Evolutionary conservation across 2,888 invertebrate species (phyloP).

Genomic region (Lysandra bellargus): DNA sequence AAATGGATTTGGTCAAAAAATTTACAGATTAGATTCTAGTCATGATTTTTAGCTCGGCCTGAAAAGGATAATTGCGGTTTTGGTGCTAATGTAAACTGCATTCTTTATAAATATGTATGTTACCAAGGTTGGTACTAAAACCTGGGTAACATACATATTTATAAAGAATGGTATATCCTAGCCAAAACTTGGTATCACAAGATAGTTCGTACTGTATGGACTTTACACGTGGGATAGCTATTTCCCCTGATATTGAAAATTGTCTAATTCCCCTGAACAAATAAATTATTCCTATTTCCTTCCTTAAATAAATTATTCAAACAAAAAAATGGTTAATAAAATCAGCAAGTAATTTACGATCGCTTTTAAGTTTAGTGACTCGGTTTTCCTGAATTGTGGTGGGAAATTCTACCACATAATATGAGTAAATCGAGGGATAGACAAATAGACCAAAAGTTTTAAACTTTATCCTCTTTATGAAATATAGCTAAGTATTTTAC

Average conservation of each 20-base stretch:
- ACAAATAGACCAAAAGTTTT: background rate
- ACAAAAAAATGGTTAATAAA: background rate
- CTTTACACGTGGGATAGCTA: too few species aligned
- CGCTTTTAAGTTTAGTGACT: background rate
- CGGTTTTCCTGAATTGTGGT: background rate
- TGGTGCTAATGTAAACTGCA: background rate
- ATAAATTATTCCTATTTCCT: too few species aligned
- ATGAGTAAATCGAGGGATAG: background rate
- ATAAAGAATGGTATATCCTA: too few species aligned
- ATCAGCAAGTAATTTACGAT: background rate
- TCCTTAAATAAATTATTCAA: too few species aligned
- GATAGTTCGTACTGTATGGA: too few species aligned
- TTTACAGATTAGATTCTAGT: background rate
- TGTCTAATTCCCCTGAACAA: too few species aligned
- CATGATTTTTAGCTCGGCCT: background rate
- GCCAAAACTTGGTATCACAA: too few species aligned
- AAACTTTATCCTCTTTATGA: background rate
- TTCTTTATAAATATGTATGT: background rate
- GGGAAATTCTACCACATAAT: background rate
- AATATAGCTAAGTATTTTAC: background rate
- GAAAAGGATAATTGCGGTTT: background rate
- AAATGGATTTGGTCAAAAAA: background rate
- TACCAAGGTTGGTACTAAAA: too few species aligned
- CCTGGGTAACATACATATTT: too few species aligned
- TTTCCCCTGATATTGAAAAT: too few species aligned